These are phyloP conservation scores for Sphaerophoria taeniata DNA, from an alignment of 2,888 invertebrate species.

Conservation along the genomic window DNA sequence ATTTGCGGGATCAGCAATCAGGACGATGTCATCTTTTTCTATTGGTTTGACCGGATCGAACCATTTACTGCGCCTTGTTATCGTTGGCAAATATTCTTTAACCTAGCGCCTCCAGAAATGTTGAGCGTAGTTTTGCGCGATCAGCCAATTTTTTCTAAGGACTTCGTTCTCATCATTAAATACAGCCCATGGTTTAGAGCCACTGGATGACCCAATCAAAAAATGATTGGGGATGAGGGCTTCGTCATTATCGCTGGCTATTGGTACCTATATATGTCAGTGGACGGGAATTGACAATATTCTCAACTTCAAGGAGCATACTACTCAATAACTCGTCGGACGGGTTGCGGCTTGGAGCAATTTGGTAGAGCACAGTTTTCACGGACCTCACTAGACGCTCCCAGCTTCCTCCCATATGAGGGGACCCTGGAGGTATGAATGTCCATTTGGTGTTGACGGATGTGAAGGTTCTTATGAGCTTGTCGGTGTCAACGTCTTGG, in stretches of 20 bases:
- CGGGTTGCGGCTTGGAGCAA: slow-evolving; percentile 58
- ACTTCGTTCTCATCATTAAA: too few relatives aligned
- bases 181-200: slow-evolving; percentile 13
- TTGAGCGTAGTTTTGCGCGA: slow-evolving; percentile 44
- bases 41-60: slow-evolving; percentile 31
- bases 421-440: too few relatives aligned
- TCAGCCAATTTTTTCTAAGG: background rate
- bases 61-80: too few relatives aligned
- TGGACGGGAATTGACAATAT: slow-evolving; percentile 70
- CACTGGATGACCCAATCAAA: slow-evolving; percentile 48
- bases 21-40: slow-evolving; percentile 50
- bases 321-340: slow-evolving; percentile 69
- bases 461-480: slow-evolving; percentile 1
- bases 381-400: too few relatives aligned
- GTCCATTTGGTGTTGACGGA: too few relatives aligned
- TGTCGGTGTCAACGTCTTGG: too few relatives aligned
- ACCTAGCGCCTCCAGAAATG: slow-evolving; percentile 66
- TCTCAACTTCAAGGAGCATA: slow-evolving; percentile 43
- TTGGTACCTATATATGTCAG: slow-evolving; percentile 15
- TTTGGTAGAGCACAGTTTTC: slow-evolving; percentile 54
- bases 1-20: slow-evolving; percentile 54
- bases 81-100: too few relatives aligned
- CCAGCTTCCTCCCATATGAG: too few relatives aligned
- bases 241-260: slow-evolving; percentile 49
- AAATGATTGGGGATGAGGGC: slow-evolving; percentile 75